A percentile compares a stretch with the other conserved stretches of the same genome.
These are phyloP conservation scores for Microtus richardsoni DNA, from an alignment of 2,113 vertebrate genomes.

Conservation along the genomic window DNA sequence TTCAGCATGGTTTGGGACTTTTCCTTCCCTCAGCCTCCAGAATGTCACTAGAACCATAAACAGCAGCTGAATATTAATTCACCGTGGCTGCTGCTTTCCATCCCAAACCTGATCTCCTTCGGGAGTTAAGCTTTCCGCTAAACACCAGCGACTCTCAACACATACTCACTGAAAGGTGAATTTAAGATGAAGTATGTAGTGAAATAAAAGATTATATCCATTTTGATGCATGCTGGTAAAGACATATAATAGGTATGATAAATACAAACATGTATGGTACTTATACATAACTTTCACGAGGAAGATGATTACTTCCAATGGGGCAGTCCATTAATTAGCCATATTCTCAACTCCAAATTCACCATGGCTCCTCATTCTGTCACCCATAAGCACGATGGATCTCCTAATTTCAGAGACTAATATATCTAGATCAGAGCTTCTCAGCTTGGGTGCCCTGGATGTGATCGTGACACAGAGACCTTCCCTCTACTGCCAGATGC, in stretches of 20 bases:
- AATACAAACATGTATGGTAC: neutral
- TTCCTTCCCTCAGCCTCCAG: neutral
- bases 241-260: neutral
- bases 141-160: conserved; percentile 43
- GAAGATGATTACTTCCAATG: neutral
- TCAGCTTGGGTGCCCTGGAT: neutral
- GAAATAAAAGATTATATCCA: conserved; percentile 6
- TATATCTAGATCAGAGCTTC: neutral
- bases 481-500: neutral
- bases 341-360: conserved; percentile 31
- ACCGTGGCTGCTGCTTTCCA: neutral
- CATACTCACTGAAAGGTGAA: conserved; percentile 3
- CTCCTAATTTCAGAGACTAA: neutral
- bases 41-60: neutral
- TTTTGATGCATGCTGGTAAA: neutral
- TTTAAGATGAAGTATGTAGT: conserved; percentile 7
- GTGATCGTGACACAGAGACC: too few species aligned
- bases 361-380: neutral
- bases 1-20: neutral
- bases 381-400: neutral
- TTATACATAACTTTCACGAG: neutral
- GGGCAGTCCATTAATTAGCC: neutral
- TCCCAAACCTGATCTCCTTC: neutral
- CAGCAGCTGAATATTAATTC: conserved; percentile 6
- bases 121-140: neutral